Base-by-base conservation (phyloP, 2,797 vertebrate species). In the Esox lucius region DNA sequence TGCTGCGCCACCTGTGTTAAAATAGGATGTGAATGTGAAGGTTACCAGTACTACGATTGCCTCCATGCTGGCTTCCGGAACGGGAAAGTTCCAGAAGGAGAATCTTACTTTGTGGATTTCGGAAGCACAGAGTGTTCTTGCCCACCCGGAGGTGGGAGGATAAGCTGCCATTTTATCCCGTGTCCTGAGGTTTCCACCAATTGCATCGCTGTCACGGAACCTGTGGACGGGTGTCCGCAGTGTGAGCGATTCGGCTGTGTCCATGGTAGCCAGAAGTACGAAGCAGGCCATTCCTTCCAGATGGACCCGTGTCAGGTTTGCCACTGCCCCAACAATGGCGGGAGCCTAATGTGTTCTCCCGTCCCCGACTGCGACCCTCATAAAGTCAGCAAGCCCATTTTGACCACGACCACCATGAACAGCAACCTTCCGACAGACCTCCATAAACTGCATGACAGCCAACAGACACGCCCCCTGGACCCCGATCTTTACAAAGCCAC, bases 1-100 rank as follows among this genome's bases (percentile, higher is more conserved):
- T 99, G 98, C 89, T 99, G 98, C 0, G 93, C 96, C 74, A 88
- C 91, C 0, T 99, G 98, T 2, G 70, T 88, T 68, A 95, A 92
- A 84, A 93, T 64, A 0, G 97, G 97, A 75, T 99, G 98, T 70
- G 89, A 90, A 3, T 99, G 98, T 0, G 95, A 98, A 81, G 97
- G 97, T 2, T 99, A 99, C 90, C 97, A 99, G 90, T 96, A 95
- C 87, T 99, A 99, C 0, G 97, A 99, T 90, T 99, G 98, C 0
- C 77, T 96, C 84, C 94, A 93, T 0, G 95, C 93, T 0, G 97
- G 97, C 62, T 99, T 97, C 46, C 80, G 84, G 81, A 91, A 94
- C 0, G 97, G 97, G 80, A 98, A 96, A 70, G 97, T 99, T 46
- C 97, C 96, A 0, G 95, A 97, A 17, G 95, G 95, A 9, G 89